Conservation (phyloP, 2,888 invertebrate genomes). For the Athalia rosae region DNA sequence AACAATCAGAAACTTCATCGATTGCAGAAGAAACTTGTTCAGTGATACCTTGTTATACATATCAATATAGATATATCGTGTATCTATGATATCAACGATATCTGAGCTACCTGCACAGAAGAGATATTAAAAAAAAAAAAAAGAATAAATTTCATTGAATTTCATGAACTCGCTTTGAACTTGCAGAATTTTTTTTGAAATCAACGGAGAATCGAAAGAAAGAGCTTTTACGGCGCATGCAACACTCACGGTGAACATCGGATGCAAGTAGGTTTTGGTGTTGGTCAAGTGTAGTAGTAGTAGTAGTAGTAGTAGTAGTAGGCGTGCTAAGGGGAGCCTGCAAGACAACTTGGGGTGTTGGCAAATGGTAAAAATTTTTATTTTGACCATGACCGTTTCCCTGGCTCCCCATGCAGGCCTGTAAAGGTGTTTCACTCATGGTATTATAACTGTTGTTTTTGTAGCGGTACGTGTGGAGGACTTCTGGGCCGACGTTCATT, state of each 20-base stretch:
- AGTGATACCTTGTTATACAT: no score
- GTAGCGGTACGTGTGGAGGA: conserved; percentile 58
- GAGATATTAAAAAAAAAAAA: no score
- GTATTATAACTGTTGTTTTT: conserved; percentile 74
- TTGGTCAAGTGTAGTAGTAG: conserved; percentile 66
- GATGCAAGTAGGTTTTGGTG: conserved; percentile 71
- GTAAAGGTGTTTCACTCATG: conserved; percentile 72
- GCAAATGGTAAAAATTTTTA: conserved; percentile 70
- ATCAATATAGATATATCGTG: no score
- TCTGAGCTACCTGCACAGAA: no score
- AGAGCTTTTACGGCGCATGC: conserved; percentile 66
- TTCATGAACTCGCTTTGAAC: no score
- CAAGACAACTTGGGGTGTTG: conserved; percentile 83
- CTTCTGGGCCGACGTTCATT: conserved; percentile 64
- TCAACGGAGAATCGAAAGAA: conserved; percentile 16
- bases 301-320: conserved; percentile 8
- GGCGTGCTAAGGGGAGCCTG: conserved; percentile 81
- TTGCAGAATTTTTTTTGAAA: no score
- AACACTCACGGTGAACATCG: conserved; percentile 73
- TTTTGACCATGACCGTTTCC: conserved; percentile 58
- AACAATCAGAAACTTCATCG: no score
- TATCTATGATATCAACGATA: no score
- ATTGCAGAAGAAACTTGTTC: no score
- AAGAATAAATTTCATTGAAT: no score
- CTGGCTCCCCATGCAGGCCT: conserved; percentile 65